phyloP scores from a whole-genome alignment of 2,113 vertebrate genomes.

The Pseudolaguvia tuberculata region DNA sequence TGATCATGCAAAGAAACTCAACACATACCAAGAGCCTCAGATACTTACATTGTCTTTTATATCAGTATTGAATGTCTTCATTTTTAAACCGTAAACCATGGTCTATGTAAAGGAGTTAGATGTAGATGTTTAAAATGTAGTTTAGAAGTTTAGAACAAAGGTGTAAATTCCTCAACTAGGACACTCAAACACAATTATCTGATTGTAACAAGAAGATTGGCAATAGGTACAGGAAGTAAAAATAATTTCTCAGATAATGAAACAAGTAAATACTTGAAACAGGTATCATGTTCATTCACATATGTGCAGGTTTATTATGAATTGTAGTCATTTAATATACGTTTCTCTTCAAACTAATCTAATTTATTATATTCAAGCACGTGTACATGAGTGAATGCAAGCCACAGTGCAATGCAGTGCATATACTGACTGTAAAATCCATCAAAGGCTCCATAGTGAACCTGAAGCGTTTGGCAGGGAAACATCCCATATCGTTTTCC shows the following conservation, averaged over 20 bases:
- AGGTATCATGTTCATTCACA: background rate
- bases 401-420: background rate
- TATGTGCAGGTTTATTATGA: background rate
- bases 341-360: background rate
- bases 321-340: background rate
- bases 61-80: background rate
- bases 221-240: background rate
- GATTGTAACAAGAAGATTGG: background rate
- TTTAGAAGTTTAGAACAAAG: background rate
- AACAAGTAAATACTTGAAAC: too few species aligned
- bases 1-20: slow-evolving; percentile 20
- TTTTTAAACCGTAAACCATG: slow-evolving; percentile 50
- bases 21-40: slow-evolving; percentile 40
- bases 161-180: background rate
- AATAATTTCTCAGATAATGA: background rate
- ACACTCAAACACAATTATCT: too few species aligned
- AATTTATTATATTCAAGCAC: background rate
- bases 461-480: slow-evolving; percentile 9
- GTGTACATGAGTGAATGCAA: background rate
- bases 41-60: slow-evolving; percentile 58
- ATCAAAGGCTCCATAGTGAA: slow-evolving; percentile 29
- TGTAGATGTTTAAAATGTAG: background rate
- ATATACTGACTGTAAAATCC: background rate
- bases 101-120: slow-evolving; percentile 9
- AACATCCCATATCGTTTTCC: slow-evolving; percentile 23